A percentile compares a stretch with the other conserved stretches of the same genome.
Conservation (phyloP, 1,140 invertebrate genomes). For the Doryteuthis pealeii region DNA sequence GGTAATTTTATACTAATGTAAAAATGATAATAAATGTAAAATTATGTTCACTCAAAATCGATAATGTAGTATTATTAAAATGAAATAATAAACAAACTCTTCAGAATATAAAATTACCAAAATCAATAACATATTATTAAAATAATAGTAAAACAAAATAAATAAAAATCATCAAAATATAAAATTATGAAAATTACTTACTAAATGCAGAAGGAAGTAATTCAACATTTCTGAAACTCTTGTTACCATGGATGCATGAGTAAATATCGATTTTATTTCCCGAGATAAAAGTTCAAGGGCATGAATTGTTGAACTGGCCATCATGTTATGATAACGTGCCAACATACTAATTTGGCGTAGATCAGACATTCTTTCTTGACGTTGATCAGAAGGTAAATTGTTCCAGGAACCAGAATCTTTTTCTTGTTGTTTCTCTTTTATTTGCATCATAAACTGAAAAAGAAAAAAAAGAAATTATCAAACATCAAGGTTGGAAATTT, state of each 20-base stretch:
- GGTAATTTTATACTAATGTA: too few relatives aligned
- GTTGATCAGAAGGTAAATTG: constrained; percentile 69
- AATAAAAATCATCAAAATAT: too few relatives aligned
- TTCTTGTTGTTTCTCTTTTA: constrained; percentile 61
- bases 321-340: constrained; percentile 89
- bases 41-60: too few relatives aligned
- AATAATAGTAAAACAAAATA: too few relatives aligned
- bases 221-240: constrained; percentile 93
- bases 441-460: constrained; percentile 60
- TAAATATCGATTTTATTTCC: constrained; percentile 84
- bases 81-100: too few relatives aligned
- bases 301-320: constrained; percentile 85
- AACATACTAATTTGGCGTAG: constrained; percentile 80
- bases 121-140: too few relatives aligned
- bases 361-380: constrained; percentile 74
- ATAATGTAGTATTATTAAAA: too few relatives aligned
- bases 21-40: too few relatives aligned
- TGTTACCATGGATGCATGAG: constrained; percentile 88
- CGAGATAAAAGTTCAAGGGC: constrained; percentile 80
- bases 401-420: constrained; percentile 78
- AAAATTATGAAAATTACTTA: constrained; percentile 66
- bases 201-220: constrained; percentile 87
- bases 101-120: too few relatives aligned
- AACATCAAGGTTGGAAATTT: too few relatives aligned
- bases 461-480: too few relatives aligned